Evolutionary conservation across 2,888 invertebrate species (phyloP).

Genomic region (Carterocephalus palaemon): DNA sequence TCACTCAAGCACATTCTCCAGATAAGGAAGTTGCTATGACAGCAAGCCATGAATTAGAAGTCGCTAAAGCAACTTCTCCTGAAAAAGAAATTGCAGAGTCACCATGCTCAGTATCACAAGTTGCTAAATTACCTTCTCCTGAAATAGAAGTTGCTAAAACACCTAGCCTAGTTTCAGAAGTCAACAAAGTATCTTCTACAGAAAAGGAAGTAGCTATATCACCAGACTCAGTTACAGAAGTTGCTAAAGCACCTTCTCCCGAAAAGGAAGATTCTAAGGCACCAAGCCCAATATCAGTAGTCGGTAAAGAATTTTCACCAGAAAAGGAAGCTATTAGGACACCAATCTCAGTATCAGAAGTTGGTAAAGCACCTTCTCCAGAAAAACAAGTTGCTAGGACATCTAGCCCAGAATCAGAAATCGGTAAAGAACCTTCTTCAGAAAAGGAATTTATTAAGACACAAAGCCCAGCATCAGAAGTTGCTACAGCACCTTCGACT

Average conservation of each 20-base stretch:
- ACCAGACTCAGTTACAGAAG: neutral
- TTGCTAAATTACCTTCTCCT: neutral
- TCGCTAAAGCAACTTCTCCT: neutral
- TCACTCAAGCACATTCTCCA: conserved; percentile 4
- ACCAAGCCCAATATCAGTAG: neutral
- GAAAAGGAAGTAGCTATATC: conserved; percentile 19
- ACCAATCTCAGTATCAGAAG: neutral
- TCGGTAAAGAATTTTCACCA: neutral
- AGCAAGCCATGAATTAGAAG: neutral
- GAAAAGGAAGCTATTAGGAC: neutral
- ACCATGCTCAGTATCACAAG: conserved; percentile 21
- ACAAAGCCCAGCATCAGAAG: neutral
- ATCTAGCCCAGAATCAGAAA: too few relatives aligned
- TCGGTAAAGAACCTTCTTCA: neutral
- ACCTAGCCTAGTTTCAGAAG: neutral
- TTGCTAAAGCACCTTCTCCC: neutral
- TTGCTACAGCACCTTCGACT: neutral
- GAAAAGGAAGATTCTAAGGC: neutral
- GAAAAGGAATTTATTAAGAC: neutral
- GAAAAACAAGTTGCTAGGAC: neutral
- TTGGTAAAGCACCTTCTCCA: conserved; percentile 15
- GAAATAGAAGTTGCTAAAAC: neutral
- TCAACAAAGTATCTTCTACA: conserved; percentile 4
- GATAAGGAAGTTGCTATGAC: neutral
- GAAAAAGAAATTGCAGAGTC: conserved; percentile 15